Evolutionary conservation across 2,797 vertebrate genomes (phyloP).

Genomic region (Trematomus bernacchii): DNA sequence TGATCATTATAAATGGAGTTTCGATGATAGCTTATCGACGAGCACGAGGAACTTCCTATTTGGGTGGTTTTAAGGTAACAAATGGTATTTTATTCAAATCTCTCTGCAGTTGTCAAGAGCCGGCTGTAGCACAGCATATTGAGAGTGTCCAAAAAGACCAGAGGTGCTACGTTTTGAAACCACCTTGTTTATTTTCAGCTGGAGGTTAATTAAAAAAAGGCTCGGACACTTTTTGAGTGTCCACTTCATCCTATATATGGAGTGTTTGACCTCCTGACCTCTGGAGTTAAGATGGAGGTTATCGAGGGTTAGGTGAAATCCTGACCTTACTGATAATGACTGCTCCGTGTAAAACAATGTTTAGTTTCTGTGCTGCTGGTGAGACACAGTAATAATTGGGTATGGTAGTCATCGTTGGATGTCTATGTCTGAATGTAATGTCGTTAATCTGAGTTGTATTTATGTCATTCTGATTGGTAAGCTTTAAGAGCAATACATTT

Average conservation of each 20-base stretch:
- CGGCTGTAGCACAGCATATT: conserved; percentile 6
- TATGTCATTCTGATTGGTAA: not conserved
- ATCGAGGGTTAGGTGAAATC: not conserved
- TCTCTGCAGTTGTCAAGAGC: conserved; percentile 1
- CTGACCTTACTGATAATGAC: conserved; percentile 14
- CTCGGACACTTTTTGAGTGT: conserved; percentile 10
- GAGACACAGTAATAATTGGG: conserved; percentile 1
- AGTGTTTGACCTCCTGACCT: conserved; percentile 27
- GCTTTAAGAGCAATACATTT: not conserved
- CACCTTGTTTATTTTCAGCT: conserved; percentile 16
- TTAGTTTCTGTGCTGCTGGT: conserved; percentile 13
- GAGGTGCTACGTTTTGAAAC: conserved; percentile 28
- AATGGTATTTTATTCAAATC: not conserved
- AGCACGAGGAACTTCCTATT: too few species aligned
- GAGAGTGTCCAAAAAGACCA: conserved; percentile 1
- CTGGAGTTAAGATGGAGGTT: conserved; percentile 1
- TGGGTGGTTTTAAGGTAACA: not conserved
- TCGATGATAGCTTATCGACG: too few species aligned
- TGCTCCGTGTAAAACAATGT: conserved; percentile 28
- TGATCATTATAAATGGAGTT: too few species aligned
- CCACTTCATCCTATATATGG: conserved; percentile 21
- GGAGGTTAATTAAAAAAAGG: conserved; percentile 44
- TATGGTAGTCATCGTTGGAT: not conserved
- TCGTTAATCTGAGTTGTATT: conserved; percentile 1
- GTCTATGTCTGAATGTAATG: conserved; percentile 8